phyloP scores from a whole-genome alignment of 1,140 invertebrate genomes.

The Pteromalus puparum region DNA sequence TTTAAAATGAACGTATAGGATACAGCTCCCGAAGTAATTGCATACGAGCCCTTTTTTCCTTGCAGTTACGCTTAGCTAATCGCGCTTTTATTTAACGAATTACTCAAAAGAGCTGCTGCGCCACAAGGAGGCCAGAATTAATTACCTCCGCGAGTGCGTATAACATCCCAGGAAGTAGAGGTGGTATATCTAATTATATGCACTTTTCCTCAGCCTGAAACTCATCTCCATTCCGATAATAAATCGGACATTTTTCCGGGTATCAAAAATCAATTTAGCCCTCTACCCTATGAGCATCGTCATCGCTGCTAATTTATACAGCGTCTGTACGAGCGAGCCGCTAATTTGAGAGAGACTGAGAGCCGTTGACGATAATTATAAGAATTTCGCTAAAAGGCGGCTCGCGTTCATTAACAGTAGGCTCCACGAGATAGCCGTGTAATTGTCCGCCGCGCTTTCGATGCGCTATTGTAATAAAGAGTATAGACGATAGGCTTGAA shows the following conservation, averaged over 20 bases:
- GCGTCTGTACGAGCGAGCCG: not conserved
- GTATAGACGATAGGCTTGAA: no score
- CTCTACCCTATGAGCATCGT: not conserved
- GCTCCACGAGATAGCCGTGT: not conserved
- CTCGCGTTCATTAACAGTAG: not conserved
- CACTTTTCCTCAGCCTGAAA: not conserved
- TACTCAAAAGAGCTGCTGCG: not conserved
- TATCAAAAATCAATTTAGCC: conserved; percentile 25
- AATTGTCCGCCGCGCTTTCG: not conserved
- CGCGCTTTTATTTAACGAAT: conserved; percentile 36
- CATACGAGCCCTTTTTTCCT: not conserved
- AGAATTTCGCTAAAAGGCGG: not conserved
- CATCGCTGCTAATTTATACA: not conserved
- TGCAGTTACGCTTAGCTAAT: conserved; percentile 21
- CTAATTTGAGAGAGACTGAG: not conserved
- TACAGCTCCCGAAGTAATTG: conserved; percentile 22
- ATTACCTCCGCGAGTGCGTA: not conserved
- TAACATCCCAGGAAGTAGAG: conserved; percentile 1
- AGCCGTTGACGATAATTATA: not conserved
- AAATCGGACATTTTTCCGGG: conserved; percentile 21
- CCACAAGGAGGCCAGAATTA: conserved; percentile 24
- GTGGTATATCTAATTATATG: conserved; percentile 29
- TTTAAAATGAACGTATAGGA: conserved; percentile 33
- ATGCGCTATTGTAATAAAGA: no score
- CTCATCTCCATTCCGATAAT: conserved; percentile 30